A percentile compares a stretch with the other conserved stretches of the same genome.
Conservation (phyloP, 2,797 vertebrate genomes). For the Myiothlypis coronata region DNA sequence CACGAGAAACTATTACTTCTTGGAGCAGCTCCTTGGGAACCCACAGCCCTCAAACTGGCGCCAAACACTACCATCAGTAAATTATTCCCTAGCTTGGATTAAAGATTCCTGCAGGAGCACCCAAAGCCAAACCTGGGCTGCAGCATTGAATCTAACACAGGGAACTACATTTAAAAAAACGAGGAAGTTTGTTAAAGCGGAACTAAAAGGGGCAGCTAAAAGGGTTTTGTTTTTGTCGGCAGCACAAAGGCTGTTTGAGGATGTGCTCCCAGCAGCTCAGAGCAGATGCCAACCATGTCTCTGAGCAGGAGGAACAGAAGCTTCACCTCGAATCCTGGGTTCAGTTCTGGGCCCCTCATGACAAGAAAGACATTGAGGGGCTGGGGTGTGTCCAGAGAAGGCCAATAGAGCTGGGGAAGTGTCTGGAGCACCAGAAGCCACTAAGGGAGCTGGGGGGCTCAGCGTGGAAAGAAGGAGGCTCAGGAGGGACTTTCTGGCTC, state of each 20-base stretch:
- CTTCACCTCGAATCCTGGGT: background rate
- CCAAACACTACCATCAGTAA: background rate
- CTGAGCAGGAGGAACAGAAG: background rate
- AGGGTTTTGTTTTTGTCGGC: background rate
- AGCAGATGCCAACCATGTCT: background rate
- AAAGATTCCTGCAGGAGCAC: background rate
- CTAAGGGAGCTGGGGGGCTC: background rate
- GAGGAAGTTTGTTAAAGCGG: slow-evolving; percentile 28
- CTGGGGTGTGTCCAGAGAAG: background rate
- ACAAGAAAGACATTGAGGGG: background rate
- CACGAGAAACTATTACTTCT: background rate
- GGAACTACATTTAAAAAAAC: background rate
- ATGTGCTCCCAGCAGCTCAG: background rate
- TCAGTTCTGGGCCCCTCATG: background rate
- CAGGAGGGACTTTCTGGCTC: background rate
- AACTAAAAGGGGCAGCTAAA: slow-evolving; percentile 17
- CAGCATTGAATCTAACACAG: background rate
- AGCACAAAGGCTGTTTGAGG: slow-evolving; percentile 40
- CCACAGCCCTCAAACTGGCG: slow-evolving; percentile 6
- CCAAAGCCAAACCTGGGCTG: background rate
- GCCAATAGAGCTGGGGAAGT: background rate
- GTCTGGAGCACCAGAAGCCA: background rate
- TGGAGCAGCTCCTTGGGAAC: slow-evolving; percentile 39
- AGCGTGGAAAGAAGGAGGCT: background rate
- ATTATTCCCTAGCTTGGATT: background rate